Conservation (phyloP, 2,797 vertebrate genomes). For the Propithecus deckenii region DNA sequence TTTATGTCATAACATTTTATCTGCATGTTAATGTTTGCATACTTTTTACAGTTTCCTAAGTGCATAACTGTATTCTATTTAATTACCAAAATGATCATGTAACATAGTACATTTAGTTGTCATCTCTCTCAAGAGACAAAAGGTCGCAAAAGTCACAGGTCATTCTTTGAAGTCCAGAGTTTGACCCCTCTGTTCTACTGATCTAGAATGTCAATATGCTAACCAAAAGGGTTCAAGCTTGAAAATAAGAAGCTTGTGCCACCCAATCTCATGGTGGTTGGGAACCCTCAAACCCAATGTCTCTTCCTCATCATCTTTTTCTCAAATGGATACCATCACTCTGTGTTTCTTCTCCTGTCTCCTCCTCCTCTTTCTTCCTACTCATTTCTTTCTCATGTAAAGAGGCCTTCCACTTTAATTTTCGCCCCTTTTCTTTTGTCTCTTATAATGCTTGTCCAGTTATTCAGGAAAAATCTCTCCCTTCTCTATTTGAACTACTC, state of each 20-base stretch:
- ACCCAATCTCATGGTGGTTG: background rate
- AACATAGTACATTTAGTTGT: background rate
- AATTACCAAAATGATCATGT: conserved; percentile 29
- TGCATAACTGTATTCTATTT: background rate
- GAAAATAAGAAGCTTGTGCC: background rate
- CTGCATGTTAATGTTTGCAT: background rate
- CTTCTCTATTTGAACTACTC: background rate
- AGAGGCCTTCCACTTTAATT: background rate
- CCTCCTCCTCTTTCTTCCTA: background rate
- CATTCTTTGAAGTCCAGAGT: conserved; percentile 20
- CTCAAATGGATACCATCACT: background rate
- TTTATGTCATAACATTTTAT: background rate
- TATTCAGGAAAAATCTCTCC: background rate
- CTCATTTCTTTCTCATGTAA: background rate
- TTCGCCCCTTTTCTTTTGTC: background rate
- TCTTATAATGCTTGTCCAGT: background rate
- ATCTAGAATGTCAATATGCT: background rate
- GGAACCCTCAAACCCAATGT: background rate
- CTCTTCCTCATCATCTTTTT: background rate
- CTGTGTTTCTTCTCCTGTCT: background rate
- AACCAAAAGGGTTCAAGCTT: background rate
- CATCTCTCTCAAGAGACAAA: background rate
- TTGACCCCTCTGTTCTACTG: background rate
- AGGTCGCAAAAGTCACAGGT: background rate
- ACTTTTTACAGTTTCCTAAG: background rate